Conservation (phyloP, 2,888 invertebrate genomes). For the Gerris lacustris region DNA sequence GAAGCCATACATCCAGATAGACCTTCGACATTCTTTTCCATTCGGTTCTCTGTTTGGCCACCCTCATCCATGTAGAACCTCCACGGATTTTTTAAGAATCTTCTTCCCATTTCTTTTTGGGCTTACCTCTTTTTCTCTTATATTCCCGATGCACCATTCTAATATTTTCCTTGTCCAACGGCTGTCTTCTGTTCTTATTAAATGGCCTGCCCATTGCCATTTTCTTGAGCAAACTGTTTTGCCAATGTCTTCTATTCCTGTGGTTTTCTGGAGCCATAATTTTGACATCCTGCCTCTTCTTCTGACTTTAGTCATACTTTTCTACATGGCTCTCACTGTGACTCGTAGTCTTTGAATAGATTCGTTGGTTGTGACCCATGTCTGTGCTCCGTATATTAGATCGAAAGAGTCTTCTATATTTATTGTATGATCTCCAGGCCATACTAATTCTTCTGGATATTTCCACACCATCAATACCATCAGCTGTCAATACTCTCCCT, state of each 20-base stretch:
- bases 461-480: neutral
- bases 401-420: too few species aligned
- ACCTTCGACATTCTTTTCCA: neutral
- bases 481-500: too few species aligned
- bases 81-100: neutral
- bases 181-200: too few species aligned
- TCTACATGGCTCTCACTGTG: neutral
- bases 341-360: neutral
- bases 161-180: neutral
- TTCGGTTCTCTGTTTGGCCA: neutral
- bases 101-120: neutral
- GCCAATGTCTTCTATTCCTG: neutral
- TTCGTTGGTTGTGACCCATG: neutral
- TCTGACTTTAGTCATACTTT: too few species aligned
- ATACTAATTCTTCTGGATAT: too few species aligned
- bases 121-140: neutral
- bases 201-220: too few species aligned
- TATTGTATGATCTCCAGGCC: too few species aligned
- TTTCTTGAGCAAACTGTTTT: neutral
- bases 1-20: neutral
- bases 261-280: neutral
- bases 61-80: neutral
- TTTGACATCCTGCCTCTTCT: neutral
- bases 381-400: neutral
- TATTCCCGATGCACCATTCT: neutral